phyloP scores from a whole-genome alignment of 2,888 invertebrate species.

The Pemphredon lugubris region DNA sequence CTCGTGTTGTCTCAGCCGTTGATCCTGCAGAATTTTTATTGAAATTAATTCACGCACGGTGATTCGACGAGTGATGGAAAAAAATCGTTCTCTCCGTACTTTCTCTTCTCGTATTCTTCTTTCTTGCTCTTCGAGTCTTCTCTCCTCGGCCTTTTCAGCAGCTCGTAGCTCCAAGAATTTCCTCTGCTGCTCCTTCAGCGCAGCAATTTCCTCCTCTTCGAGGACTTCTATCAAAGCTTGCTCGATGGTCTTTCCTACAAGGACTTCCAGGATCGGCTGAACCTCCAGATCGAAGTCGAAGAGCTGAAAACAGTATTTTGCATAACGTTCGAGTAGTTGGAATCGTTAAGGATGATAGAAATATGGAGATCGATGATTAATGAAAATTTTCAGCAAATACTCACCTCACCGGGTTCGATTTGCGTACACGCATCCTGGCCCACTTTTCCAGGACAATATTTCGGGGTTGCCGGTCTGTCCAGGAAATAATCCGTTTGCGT shows the following conservation, averaged over 20 bases:
- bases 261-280: conserved; percentile 92
- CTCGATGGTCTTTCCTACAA: conserved; percentile 94
- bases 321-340: not conserved
- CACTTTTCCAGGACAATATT: conserved; percentile 89
- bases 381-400: conserved; percentile 64
- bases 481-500: conserved; percentile 94
- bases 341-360: no score
- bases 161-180: conserved; percentile 88
- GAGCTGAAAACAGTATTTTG: conserved; percentile 82
- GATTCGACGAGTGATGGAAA: no score
- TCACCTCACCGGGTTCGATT: conserved; percentile 93
- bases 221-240: conserved; percentile 94
- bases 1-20: conserved; percentile 87
- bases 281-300: conserved; percentile 97
- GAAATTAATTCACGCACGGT: no score
- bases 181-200: conserved; percentile 90
- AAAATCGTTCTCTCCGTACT: conserved; percentile 71
- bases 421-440: conserved; percentile 93
- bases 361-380: not conserved
- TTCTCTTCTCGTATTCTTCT: conserved; percentile 86
- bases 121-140: conserved; percentile 91
- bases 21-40: conserved; percentile 81
- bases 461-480: conserved; percentile 91
- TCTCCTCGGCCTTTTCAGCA: conserved; percentile 91
- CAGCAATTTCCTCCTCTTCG: conserved; percentile 95